Conservation (phyloP, 2,113 vertebrate species). For the Eretmochelys imbricata region DNA sequence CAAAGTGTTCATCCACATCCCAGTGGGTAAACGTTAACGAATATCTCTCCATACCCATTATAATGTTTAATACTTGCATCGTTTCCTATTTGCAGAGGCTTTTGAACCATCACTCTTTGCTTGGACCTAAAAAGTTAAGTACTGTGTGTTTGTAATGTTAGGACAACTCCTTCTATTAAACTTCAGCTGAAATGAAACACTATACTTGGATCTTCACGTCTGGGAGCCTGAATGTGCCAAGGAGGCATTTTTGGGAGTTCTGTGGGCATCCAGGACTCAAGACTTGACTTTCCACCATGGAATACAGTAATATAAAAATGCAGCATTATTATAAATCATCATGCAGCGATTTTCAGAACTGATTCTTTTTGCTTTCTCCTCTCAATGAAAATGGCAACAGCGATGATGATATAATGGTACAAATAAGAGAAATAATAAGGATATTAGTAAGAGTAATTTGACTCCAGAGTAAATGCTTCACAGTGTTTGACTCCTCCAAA, state of each 20-base stretch:
- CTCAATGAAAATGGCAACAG: not conserved
- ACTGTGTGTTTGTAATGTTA: constrained; percentile 43
- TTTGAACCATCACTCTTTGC: constrained; percentile 61
- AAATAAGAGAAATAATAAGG: not conserved
- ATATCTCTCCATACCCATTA: constrained; percentile 67
- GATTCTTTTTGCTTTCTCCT: not conserved
- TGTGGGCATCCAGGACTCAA: not conserved
- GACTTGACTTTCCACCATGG: constrained; percentile 23
- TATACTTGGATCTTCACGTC: constrained; percentile 21
- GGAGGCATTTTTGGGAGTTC: constrained; percentile 25
- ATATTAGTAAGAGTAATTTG: constrained; percentile 7
- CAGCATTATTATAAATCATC: not conserved
- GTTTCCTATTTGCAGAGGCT: constrained; percentile 68
- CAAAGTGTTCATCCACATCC: constrained; percentile 69
- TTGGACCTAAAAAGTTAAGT: constrained; percentile 57
- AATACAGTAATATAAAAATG: not conserved
- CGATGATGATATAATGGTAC: not conserved
- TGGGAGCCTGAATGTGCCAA: constrained; percentile 28
- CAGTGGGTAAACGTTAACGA: constrained; percentile 63
- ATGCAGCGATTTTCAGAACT: not conserved
- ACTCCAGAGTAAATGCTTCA: not conserved
- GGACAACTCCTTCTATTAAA: constrained; percentile 56
- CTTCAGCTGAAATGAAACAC: not conserved
- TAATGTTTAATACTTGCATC: constrained; percentile 74
- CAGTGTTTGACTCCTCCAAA: not conserved